Evolutionary conservation across 2,888 invertebrate species (phyloP), one percentile per base, ranked within the genome.

Genomic region (Torymus tubicola): DNA sequence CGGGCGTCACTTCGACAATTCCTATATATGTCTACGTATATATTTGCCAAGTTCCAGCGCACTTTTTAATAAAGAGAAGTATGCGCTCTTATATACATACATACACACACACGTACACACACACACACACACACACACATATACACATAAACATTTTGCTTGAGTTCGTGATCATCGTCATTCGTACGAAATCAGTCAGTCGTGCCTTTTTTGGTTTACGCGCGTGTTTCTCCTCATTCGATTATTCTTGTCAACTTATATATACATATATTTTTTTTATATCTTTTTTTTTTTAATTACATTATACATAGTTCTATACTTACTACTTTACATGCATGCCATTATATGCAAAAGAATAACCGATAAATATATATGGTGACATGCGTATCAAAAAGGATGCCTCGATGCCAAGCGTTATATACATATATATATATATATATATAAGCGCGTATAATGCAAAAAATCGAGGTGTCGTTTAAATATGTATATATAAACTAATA

Each of bases 401-500:
- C 65, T 78, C 52, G 65, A 71, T 11, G 18, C 21, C 21, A 2
- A 60, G 24, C 42, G n/a, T n/a, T n/a, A n/a, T n/a, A n/a, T n/a
- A n/a, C n/a, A n/a, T n/a, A n/a, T n/a, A n/a, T n/a, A n/a, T n/a
- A n/a, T n/a, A n/a, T n/a, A n/a, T n/a, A n/a, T n/a, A n/a, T n/a
- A n/a, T n/a, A n/a, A n/a, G n/a, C 42, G 42, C 8, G 10, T n/a
- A n/a, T n/a, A n/a, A 8, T 8, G 24, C 12, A 70, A 57, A 64
- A 5, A 11, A 18, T 78, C 71, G 78, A 24, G 52, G 13, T 71
- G 67, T 53, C 53, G n/a, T 52, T 72, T 72, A 67, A 72, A 71
- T 67, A 65, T 78, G 72, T 72, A 78, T 61, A 78, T 61, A 72
- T 78, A 78, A 58, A 60, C 13, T 68, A 42, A 42, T 42, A 72